Percentiles rank a stretch among this genome's conserved stretches.
phyloP scores from a whole-genome alignment of 2,113 vertebrate genomes.

The Axis porcinus region DNA sequence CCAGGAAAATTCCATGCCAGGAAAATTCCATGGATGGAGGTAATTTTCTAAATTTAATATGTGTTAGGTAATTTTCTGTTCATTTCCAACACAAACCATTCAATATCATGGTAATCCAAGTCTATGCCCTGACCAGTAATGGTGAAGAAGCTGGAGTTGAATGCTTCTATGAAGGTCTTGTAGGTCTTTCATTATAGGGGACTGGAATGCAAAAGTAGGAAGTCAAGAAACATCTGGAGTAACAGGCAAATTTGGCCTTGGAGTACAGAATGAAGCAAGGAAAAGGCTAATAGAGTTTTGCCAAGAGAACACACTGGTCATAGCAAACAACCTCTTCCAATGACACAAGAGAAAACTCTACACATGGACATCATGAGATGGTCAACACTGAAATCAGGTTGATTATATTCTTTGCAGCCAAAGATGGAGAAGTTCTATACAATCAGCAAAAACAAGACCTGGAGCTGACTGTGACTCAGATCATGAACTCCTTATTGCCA shows the following conservation, averaged over 20 bases:
- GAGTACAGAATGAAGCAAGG: background rate
- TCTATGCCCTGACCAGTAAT: background rate
- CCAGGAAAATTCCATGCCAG: too few relatives aligned
- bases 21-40: too few relatives aligned
- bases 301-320: background rate
- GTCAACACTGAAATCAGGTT: background rate
- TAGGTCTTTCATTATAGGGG: background rate
- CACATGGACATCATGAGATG: background rate
- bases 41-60: background rate
- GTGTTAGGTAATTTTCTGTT: background rate
- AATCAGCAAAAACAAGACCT: background rate
- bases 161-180: background rate
- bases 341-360: background rate
- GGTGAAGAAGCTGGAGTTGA: background rate
- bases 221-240: background rate
- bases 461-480: background rate
- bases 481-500: background rate
- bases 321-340: background rate
- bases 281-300: background rate
- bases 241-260: background rate
- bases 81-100: background rate
- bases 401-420: background rate
- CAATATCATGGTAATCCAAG: background rate
- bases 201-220: background rate
- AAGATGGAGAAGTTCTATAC: background rate